Percentiles rank a stretch among this genome's conserved stretches.
phyloP scores from a whole-genome alignment of 1,140 invertebrate species.

The Pseudachorutes palmiensis region DNA sequence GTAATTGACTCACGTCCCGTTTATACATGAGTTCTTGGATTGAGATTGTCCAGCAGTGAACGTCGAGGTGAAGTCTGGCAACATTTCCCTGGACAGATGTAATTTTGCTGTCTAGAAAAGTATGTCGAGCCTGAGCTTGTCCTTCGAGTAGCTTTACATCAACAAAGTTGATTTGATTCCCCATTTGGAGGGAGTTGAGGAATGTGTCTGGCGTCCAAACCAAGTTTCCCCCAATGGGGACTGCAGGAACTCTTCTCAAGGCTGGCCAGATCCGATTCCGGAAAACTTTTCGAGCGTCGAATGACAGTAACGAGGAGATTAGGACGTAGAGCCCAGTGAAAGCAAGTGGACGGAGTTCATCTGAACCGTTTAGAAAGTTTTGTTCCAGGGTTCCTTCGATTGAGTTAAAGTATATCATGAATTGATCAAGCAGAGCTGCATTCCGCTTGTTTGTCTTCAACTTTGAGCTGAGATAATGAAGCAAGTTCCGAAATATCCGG shows the following conservation, averaged over 20 bases:
- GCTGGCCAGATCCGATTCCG: constrained; percentile 27
- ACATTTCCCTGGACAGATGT: constrained; percentile 54
- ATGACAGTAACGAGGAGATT: constrained; percentile 8
- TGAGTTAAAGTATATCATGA: constrained; percentile 20
- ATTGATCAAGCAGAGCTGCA: constrained; percentile 25
- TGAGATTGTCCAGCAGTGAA: constrained; percentile 40
- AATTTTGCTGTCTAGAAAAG: constrained; percentile 52
- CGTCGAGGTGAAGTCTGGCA: constrained; percentile 46
- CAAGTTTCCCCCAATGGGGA: constrained; percentile 63
- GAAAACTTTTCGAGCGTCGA: constrained; percentile 30
- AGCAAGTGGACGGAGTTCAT: constrained; percentile 33
- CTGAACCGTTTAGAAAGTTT: constrained; percentile 28
- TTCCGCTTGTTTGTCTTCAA: constrained; percentile 16
- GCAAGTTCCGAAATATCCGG: constrained; percentile 54
- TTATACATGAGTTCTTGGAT: constrained; percentile 35
- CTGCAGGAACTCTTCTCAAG: constrained; percentile 52
- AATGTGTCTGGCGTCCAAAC: constrained; percentile 67
- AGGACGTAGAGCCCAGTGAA: constrained; percentile 34
- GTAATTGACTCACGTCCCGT: constrained; percentile 48
- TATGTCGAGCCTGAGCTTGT: constrained; percentile 48
- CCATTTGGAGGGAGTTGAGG: constrained; percentile 52
- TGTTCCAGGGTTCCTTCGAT: constrained; percentile 32
- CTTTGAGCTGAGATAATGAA: constrained; percentile 12
- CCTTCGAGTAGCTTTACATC: constrained; percentile 54
- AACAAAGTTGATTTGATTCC: constrained; percentile 47